Evolutionary conservation across 2,113 vertebrate species (phyloP).

Genomic region (Microcebus tavaratra): DNA sequence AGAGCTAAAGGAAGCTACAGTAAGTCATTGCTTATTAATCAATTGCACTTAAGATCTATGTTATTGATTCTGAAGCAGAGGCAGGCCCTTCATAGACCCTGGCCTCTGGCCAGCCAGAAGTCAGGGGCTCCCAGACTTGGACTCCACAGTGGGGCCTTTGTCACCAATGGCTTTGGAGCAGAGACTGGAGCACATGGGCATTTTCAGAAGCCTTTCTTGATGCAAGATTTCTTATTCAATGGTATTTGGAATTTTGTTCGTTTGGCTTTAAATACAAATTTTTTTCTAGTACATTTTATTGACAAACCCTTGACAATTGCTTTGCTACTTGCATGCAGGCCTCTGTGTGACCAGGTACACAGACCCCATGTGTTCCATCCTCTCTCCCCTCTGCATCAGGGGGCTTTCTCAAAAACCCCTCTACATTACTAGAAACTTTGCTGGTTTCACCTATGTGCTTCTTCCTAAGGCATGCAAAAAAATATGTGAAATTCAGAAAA

Average conservation of each 20-base stretch:
- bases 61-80: constrained; percentile 48
- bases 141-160: not conserved
- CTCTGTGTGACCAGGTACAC: constrained; percentile 84
- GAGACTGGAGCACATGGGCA: not conserved
- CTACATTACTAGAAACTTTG: constrained; percentile 69
- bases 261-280: constrained; percentile 32
- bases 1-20: constrained; percentile 82
- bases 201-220: constrained; percentile 61
- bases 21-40: constrained; percentile 82
- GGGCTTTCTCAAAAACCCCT: constrained; percentile 71
- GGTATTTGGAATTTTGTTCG: constrained; percentile 6
- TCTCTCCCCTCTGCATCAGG: constrained; percentile 67
- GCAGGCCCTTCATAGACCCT: not conserved
- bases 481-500: constrained; percentile 46
- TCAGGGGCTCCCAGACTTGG: constrained; percentile 9
- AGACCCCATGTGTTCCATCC: constrained; percentile 77
- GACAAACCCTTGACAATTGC: constrained; percentile 59
- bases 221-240: constrained; percentile 34
- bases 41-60: constrained; percentile 90
- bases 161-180: not conserved
- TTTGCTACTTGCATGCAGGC: constrained; percentile 79
- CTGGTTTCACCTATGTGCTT: constrained; percentile 81
- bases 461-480: constrained; percentile 84
- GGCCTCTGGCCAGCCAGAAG: constrained; percentile 52
- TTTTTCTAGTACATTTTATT: constrained; percentile 9